Percentiles rank a stretch among this genome's conserved stretches.
These are phyloP conservation scores for Smithornis capensis DNA, from an alignment of 2,113 vertebrate species.

Conservation along the genomic window DNA sequence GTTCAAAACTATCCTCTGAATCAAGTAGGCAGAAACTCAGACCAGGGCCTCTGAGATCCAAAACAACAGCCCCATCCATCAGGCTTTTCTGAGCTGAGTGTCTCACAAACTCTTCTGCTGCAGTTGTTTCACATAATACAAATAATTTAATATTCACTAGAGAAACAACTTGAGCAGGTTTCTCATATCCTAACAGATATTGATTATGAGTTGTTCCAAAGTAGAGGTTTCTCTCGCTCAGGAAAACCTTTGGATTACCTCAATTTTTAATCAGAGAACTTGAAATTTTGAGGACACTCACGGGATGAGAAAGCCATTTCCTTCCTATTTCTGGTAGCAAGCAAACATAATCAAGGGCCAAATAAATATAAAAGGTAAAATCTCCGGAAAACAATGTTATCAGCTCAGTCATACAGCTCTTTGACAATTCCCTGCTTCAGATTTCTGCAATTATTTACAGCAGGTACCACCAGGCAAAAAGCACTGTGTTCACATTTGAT, in stretches of 20 bases:
- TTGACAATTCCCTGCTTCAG: neutral
- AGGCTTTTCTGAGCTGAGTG: neutral
- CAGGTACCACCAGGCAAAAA: neutral
- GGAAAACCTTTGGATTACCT: neutral
- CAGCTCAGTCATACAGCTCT: neutral
- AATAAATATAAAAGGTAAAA: neutral
- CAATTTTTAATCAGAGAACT: neutral
- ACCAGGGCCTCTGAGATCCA: neutral
- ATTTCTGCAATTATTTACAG: neutral
- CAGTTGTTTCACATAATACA: neutral
- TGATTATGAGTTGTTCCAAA: neutral
- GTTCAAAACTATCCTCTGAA: neutral
- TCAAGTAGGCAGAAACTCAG: neutral
- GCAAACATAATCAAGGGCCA: neutral
- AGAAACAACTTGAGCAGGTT: neutral
- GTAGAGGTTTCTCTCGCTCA: neutral
- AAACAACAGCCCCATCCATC: neutral
- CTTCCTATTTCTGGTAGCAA: neutral
- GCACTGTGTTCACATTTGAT: neutral
- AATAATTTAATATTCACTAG: slow-evolving; percentile 15
- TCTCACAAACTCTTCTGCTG: neutral
- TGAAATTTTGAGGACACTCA: neutral
- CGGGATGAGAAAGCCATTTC: neutral
- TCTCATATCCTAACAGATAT: neutral
- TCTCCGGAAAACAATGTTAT: neutral